phyloP scores from a whole-genome alignment of 2,113 vertebrate species.

The Ahaetulla prasina region DNA sequence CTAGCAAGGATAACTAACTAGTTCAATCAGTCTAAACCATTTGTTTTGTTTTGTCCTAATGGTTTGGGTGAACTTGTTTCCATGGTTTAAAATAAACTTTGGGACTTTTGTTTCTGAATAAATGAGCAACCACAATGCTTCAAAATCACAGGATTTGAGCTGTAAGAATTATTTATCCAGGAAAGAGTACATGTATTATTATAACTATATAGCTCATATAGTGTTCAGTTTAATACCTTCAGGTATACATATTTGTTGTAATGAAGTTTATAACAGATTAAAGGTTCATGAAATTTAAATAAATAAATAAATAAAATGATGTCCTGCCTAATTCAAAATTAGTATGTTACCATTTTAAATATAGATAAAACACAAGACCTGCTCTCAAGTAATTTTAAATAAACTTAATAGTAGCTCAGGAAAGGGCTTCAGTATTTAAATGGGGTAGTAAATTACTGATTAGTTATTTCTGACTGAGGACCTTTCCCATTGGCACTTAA shows the following conservation, averaged over 20 bases:
- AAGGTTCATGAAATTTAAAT: no score
- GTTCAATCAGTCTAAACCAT: not conserved
- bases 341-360: not conserved
- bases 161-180: not conserved
- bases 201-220: not conserved
- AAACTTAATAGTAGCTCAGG: not conserved
- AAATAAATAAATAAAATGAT: no score
- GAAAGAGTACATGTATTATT: not conserved
- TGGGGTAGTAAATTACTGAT: not conserved
- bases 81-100: not conserved
- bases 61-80: not conserved
- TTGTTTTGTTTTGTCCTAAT: not conserved
- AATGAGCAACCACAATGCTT: not conserved
- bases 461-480: not conserved
- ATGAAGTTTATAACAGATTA: not conserved
- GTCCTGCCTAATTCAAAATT: not conserved
- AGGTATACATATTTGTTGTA: not conserved
- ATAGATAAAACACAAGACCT: not conserved
- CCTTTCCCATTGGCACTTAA: not conserved
- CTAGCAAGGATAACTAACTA: not conserved
- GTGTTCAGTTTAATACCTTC: not conserved
- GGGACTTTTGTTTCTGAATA: not conserved
- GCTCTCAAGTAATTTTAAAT: not conserved
- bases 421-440: not conserved
- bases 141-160: not conserved